Evolutionary conservation across 2,888 invertebrate species (phyloP).

Genomic region (Hoplodrina blanda): DNA sequence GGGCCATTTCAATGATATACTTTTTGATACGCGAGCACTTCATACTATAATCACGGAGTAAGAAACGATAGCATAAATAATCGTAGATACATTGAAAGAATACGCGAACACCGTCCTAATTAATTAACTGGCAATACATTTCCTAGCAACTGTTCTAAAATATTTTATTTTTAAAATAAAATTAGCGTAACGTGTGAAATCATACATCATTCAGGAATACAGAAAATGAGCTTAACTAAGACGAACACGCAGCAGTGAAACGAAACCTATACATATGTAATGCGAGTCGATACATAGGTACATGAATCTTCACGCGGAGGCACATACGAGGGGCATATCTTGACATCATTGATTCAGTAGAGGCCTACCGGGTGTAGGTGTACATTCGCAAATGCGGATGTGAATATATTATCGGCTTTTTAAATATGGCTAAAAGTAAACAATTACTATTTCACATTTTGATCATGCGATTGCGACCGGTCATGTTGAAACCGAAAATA

Average conservation of each 20-base stretch:
- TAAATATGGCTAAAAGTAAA: too few species aligned
- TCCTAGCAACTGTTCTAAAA: not conserved
- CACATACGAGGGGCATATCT: conserved; percentile 11
- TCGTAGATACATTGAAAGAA: conserved; percentile 8
- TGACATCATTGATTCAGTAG: conserved; percentile 36
- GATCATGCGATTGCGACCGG: too few species aligned
- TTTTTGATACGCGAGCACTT: conserved; percentile 46
- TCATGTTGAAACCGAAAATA: too few species aligned
- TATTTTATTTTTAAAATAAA: not conserved
- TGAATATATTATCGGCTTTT: too few species aligned
- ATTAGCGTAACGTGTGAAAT: not conserved
- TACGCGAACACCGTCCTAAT: not conserved
- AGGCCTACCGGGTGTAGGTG: not conserved
- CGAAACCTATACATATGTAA: conserved; percentile 47
- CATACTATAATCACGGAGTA: conserved; percentile 37
- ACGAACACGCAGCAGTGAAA: conserved; percentile 33
- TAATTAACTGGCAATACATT: not conserved
- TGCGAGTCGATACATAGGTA: conserved; percentile 31
- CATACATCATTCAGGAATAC: conserved; percentile 7
- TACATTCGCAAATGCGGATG: too few species aligned
- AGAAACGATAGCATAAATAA: conserved; percentile 42
- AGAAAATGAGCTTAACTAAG: conserved; percentile 26
- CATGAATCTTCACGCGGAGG: conserved; percentile 10
- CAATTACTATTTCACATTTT: too few species aligned
- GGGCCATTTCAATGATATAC: conserved; percentile 60